Conservation (phyloP, 2,888 invertebrate genomes). For the Lepidochrysops patricia region DNA sequence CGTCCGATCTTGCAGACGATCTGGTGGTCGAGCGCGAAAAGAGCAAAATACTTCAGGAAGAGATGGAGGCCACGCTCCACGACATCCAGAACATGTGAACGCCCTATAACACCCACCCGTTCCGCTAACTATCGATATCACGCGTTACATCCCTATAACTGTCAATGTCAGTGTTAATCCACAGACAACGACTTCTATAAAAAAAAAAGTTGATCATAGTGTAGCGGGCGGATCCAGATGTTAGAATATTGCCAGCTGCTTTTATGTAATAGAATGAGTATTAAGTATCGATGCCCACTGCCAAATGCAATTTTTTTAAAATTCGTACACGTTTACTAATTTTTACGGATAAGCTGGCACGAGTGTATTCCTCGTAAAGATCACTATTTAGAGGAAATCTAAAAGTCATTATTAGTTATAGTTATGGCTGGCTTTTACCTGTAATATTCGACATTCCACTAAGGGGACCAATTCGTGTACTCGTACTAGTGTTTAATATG, state of each 20-base stretch:
- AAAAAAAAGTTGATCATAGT: conserved; percentile 27
- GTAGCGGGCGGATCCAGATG: conserved; percentile 55
- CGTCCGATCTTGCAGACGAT: conserved; percentile 87
- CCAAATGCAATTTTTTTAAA: conserved; percentile 68
- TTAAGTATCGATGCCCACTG: conserved; percentile 58
- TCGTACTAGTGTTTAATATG: conserved; percentile 1
- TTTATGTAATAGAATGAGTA: conserved; percentile 60
- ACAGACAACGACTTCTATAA: conserved; percentile 16
- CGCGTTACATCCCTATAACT: conserved; percentile 20
- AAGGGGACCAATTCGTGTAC: conserved; percentile 50
- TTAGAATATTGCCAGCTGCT: conserved; percentile 71
- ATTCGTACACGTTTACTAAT: conserved; percentile 53
- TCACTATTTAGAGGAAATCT: conserved; percentile 31
- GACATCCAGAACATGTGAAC: conserved; percentile 99
- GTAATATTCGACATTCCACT: conserved; percentile 55
- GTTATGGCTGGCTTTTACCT: conserved; percentile 16
- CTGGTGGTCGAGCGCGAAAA: conserved; percentile 95
- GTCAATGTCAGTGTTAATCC: conserved; percentile 12
- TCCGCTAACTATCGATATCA: conserved; percentile 33
- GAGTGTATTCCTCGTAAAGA: conserved; percentile 49
- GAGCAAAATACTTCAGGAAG: conserved; percentile 96
- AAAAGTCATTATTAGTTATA: conserved; percentile 16
- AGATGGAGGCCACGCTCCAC: conserved; percentile 98
- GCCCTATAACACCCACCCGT: conserved; percentile 36
- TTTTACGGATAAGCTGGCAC: conserved; percentile 40